phyloP scores from a whole-genome alignment of 1,140 invertebrate genomes.

The Drosophila funebris region DNA sequence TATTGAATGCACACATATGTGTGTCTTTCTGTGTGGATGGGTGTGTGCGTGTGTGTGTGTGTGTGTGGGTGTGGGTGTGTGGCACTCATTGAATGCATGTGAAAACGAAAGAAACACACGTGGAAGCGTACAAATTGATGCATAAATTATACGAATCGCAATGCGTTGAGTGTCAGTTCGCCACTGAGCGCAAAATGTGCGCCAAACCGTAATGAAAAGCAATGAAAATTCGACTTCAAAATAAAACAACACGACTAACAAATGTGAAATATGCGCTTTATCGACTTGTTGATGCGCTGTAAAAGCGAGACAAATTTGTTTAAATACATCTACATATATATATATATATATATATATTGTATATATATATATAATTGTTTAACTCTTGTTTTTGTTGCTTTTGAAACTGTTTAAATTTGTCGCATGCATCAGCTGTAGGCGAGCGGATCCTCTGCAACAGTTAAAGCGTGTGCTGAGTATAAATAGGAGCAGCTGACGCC shows the following conservation, averaged over 20 bases:
- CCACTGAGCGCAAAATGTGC: conserved; percentile 59
- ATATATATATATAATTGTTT: too few relatives aligned
- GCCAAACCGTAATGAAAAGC: conserved; percentile 62
- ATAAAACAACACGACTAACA: conserved; percentile 10
- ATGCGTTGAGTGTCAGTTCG: conserved; percentile 75
- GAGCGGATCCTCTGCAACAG: background rate
- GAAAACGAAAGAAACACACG: background rate
- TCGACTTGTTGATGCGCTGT: background rate
- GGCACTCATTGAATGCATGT: background rate
- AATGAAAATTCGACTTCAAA: conserved; percentile 38
- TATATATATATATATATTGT: too few relatives aligned
- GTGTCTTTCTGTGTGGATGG: conserved; percentile 1
- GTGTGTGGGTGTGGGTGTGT: background rate
- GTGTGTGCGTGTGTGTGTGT: conserved; percentile 5
- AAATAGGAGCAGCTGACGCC: conserved; percentile 19
- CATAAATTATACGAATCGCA: conserved; percentile 74
- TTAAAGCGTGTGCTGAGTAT: background rate
- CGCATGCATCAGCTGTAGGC: background rate
- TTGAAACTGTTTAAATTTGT: too few relatives aligned
- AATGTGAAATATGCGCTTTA: background rate
- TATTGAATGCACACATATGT: conserved; percentile 10
- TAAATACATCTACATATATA: too few relatives aligned
- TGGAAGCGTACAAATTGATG: conserved; percentile 60
- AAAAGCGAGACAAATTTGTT: background rate
- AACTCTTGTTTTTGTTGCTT: too few relatives aligned